phyloP scores from a whole-genome alignment of 2,797 vertebrate species.

The Oophaga sylvatica region DNA sequence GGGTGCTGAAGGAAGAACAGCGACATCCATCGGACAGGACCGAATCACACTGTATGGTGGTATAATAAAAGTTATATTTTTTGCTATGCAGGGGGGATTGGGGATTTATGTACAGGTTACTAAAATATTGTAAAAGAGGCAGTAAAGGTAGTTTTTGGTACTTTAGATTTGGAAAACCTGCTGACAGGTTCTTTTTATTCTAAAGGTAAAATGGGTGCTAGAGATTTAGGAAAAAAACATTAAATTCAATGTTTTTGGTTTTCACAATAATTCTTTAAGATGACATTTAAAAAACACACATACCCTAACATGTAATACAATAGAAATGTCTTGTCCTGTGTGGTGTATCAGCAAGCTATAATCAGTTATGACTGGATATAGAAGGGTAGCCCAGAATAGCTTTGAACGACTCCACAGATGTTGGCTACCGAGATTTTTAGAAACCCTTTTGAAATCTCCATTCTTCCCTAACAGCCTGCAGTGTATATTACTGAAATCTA shows the following conservation, averaged over 20 bases:
- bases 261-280: neutral
- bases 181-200: neutral
- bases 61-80: neutral
- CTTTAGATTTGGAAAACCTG: no score
- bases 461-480: slow-evolving; percentile 37
- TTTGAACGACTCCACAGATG: slow-evolving; percentile 25
- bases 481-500: slow-evolving; percentile 50
- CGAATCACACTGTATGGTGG: no score
- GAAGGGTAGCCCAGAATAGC: neutral
- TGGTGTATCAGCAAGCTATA: neutral
- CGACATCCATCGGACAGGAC: no score
- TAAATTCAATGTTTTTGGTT: neutral
- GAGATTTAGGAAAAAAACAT: neutral
- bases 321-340: neutral
- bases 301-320: neutral
- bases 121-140: no score
- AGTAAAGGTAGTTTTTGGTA: no score
- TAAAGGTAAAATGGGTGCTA: neutral
- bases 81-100: no score
- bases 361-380: slow-evolving; percentile 24
- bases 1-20: no score
- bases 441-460: slow-evolving; percentile 45
- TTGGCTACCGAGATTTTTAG: slow-evolving; percentile 20
- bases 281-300: neutral
- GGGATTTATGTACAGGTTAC: no score